Evolutionary conservation across 2,888 invertebrate genomes (phyloP).

Genomic region (Prosopocoilus inquinatus): DNA sequence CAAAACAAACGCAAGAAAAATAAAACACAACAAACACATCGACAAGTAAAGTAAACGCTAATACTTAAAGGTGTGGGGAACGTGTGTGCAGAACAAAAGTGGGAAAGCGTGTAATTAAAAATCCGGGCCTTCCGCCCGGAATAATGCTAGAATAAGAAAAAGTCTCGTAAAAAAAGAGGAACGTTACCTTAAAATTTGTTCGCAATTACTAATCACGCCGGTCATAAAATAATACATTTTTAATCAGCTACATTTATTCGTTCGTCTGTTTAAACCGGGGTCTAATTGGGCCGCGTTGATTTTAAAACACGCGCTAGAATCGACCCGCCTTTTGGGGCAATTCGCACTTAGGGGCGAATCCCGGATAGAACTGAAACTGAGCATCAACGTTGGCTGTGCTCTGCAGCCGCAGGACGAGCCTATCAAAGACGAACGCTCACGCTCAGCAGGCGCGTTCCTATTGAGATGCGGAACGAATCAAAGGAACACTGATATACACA

Average conservation of each 20-base stretch:
- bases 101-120: too few relatives aligned
- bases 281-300: background rate
- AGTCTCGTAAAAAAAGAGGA: too few relatives aligned
- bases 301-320: slow-evolving; percentile 6
- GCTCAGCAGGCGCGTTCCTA: slow-evolving; percentile 7
- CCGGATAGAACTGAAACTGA: slow-evolving; percentile 22
- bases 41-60: too few relatives aligned
- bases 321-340: slow-evolving; percentile 1
- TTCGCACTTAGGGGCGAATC: slow-evolving; percentile 9
- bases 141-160: too few relatives aligned
- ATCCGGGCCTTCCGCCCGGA: too few relatives aligned
- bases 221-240: slow-evolving; percentile 36
- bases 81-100: too few relatives aligned
- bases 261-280: background rate
- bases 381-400: slow-evolving; percentile 21
- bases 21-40: too few relatives aligned
- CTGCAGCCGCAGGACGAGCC: slow-evolving; percentile 15
- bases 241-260: background rate
- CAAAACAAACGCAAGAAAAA: too few relatives aligned
- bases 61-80: too few relatives aligned
- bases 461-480: background rate
- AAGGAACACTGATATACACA: background rate
- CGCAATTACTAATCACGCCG: slow-evolving; percentile 35
- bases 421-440: slow-evolving; percentile 9
- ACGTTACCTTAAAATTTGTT: slow-evolving; percentile 36